Evolutionary conservation across 2,888 invertebrate genomes (phyloP).

Genomic region (Metopia argyrocephala): DNA sequence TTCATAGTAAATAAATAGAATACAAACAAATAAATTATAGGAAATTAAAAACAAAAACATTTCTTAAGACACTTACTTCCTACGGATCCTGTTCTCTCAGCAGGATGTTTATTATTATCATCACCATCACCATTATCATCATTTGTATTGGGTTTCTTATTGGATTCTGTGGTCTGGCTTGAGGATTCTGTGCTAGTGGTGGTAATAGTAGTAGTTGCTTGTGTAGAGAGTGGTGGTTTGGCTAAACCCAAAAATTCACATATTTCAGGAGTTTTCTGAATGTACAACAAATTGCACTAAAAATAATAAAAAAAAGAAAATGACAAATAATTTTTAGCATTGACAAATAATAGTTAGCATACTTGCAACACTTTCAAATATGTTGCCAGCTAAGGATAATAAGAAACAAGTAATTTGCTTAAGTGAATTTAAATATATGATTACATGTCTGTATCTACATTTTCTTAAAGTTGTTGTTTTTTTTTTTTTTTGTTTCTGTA

Average conservation of each 20-base stretch:
- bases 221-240: slow-evolving; percentile 45
- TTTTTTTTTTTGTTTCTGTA: too few relatives aligned
- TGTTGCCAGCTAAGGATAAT: slow-evolving; percentile 65
- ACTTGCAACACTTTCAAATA: neutral
- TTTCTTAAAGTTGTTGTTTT: too few relatives aligned
- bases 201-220: slow-evolving; percentile 57
- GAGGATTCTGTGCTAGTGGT: slow-evolving; percentile 42
- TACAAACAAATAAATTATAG: slow-evolving; percentile 28
- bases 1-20: slow-evolving; percentile 1
- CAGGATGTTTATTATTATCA: slow-evolving; percentile 61
- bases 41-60: neutral
- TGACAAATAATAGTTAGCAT: neutral
- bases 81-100: slow-evolving; percentile 70
- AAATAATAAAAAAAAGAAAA: slow-evolving; percentile 32
- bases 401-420: slow-evolving; percentile 70
- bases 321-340: slow-evolving; percentile 3
- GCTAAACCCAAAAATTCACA: slow-evolving; percentile 74
- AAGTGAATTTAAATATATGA: slow-evolving; percentile 73
- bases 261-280: slow-evolving; percentile 75
- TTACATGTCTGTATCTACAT: neutral
- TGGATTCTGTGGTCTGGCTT: slow-evolving; percentile 14
- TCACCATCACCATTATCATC: slow-evolving; percentile 15
- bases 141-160: slow-evolving; percentile 29
- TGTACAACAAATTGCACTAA: slow-evolving; percentile 75
- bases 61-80: slow-evolving; percentile 70